phyloP scores from a whole-genome alignment of 2,113 vertebrate genomes.

The Eulemur rufifrons region DNA sequence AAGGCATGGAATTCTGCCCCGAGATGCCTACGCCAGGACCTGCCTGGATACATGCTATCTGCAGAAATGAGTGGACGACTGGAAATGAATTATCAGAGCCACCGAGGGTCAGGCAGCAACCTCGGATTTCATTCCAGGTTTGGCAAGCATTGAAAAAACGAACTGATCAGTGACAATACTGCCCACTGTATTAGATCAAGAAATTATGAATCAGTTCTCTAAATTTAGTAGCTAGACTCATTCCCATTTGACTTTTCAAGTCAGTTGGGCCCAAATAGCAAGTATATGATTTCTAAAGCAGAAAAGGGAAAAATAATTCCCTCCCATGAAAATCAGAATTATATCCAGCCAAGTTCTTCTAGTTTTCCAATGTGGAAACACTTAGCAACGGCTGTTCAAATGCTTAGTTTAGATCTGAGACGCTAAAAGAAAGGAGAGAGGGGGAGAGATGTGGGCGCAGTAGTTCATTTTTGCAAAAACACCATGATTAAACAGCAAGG shows the following conservation, averaged over 20 bases:
- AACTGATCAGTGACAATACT: constrained; percentile 41
- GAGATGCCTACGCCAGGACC: background rate
- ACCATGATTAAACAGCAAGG: background rate
- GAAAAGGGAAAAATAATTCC: constrained; percentile 46
- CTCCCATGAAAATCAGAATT: constrained; percentile 51
- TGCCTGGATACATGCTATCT: background rate
- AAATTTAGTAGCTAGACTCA: constrained; percentile 62
- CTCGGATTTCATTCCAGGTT: constrained; percentile 1
- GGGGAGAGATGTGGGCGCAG: background rate
- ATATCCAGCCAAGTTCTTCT: constrained; percentile 37
- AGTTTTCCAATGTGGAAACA: constrained; percentile 66
- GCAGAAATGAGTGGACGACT: background rate
- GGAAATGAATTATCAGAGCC: background rate
- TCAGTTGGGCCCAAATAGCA: background rate
- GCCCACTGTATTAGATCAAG: constrained; percentile 30
- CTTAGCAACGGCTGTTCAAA: background rate
- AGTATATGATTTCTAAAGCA: constrained; percentile 38
- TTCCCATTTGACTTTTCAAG: background rate
- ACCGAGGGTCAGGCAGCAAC: background rate
- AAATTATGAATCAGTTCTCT: constrained; percentile 52
- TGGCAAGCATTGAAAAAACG: constrained; percentile 1
- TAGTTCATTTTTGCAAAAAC: constrained; percentile 37
- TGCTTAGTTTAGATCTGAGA: background rate
- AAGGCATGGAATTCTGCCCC: background rate
- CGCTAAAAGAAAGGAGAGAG: constrained; percentile 38